These are phyloP conservation scores for Puma concolor DNA, from an alignment of 2,113 vertebrate genomes.

Conservation along the genomic window DNA sequence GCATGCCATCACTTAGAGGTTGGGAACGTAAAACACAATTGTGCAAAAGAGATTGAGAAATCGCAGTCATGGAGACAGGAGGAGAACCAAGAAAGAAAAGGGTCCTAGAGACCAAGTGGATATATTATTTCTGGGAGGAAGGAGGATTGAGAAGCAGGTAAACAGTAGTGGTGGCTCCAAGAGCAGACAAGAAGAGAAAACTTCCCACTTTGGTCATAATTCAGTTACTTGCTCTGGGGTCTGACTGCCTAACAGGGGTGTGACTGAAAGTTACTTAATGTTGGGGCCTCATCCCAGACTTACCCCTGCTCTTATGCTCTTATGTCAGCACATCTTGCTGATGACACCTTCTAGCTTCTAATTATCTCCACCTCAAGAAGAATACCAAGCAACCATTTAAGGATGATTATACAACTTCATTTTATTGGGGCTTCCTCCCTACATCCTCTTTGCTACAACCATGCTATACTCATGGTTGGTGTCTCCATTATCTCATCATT, in stretches of 20 bases:
- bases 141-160: neutral
- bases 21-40: neutral
- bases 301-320: neutral
- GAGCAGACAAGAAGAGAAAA: neutral
- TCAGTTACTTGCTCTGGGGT: neutral
- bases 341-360: neutral
- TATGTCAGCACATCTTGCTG: neutral
- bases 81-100: neutral
- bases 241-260: neutral
- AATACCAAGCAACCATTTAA: neutral
- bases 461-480: neutral
- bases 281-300: neutral
- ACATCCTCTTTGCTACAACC: neutral
- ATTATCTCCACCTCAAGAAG: constrained; percentile 15
- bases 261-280: too few relatives aligned
- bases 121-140: neutral
- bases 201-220: neutral
- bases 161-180: neutral
- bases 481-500: constrained; percentile 10
- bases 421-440: constrained; percentile 7
- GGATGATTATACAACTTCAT: neutral
- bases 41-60: neutral
- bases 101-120: neutral
- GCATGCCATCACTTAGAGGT: neutral
- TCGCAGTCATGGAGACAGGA: neutral